These are phyloP conservation scores for Bombus confusus DNA, from an alignment of 1,140 invertebrate genomes.

Conservation along the genomic window DNA sequence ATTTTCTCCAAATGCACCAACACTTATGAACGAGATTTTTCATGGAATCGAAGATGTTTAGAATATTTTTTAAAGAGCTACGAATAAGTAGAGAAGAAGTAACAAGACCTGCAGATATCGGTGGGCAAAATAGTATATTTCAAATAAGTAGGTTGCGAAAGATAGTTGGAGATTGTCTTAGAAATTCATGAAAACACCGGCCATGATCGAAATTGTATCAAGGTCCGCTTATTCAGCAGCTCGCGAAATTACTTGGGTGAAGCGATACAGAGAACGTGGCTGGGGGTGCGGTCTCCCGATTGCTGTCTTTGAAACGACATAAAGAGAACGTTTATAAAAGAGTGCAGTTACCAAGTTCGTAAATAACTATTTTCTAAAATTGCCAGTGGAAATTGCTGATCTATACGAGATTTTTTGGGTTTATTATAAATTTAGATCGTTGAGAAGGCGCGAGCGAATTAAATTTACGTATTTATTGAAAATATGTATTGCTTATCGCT, in stretches of 20 bases:
- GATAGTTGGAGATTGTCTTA: neutral
- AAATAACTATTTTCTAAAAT: neutral
- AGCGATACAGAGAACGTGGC: too few species aligned
- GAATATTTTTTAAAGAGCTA: neutral
- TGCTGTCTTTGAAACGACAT: neutral
- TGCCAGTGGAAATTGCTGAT: neutral
- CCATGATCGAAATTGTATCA: neutral
- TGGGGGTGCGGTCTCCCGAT: neutral
- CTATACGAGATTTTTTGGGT: neutral
- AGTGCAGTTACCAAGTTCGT: neutral
- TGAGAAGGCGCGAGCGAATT: neutral
- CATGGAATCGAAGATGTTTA: too few species aligned
- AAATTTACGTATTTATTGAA: neutral
- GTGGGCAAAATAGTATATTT: neutral
- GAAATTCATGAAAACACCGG: neutral
- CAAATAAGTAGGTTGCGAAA: neutral
- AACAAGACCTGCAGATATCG: neutral
- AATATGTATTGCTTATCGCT: neutral
- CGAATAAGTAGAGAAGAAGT: neutral
- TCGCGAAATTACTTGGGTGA: neutral
- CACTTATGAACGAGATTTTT: too few species aligned
- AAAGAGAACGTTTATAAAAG: neutral
- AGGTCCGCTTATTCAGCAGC: slow-evolving; percentile 12
- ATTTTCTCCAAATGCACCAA: too few species aligned
- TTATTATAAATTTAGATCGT: neutral